Evolutionary conservation across 2,113 vertebrate genomes (phyloP), one percentile per base, ranked within the genome.

Genomic region (Copsychus sechellarum): DNA sequence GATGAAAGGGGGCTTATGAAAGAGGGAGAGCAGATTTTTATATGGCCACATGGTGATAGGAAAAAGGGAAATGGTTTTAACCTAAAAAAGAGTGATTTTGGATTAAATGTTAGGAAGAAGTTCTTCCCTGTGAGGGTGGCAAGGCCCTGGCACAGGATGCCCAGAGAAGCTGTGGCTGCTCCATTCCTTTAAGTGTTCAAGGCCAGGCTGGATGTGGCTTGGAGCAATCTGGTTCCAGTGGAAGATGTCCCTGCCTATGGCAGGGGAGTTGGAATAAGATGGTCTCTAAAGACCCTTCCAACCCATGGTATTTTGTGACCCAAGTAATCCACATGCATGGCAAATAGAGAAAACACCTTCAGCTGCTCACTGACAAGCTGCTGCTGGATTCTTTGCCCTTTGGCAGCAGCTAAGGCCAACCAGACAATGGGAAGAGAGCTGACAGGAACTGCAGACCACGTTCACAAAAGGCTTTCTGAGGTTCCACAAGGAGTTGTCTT

Each of bases 1-100:
- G 33, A 43, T 0, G 1, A 51, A 36, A 67, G 7, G 3, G 9
- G 13, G 13, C 25, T 50, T 26, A 11, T 6, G 57, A 57, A 4
- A 66, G 34, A 50, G 16, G 10, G 21, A 66, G 8, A 66, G 3
- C 16, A 86, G 14, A 13, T 50, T 72, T 85, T 42, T 50, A 26
- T 48, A 57, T 42, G 24, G 31, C 16, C 34, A 48, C 42, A 26
- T 23, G 23, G 28, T 69, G 23, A n/a, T 6, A 61, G 38, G 12
- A 45, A 45, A 78, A n/a, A 28, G 9, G 19, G 6, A 69, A 69
- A 53, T 53, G 2, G 8, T 60, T 86, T 69, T 78, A 60, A 69
- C 78, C 22, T 45, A 24, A 45, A 28, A 38, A 53, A 23, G 3
- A 43, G 10, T 45, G 14, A 33, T 20, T 69, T 61, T 53, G 23